These are phyloP conservation scores for Pachliopta kotzebuea DNA, from an alignment of 2,888 invertebrate species.

Conservation along the genomic window DNA sequence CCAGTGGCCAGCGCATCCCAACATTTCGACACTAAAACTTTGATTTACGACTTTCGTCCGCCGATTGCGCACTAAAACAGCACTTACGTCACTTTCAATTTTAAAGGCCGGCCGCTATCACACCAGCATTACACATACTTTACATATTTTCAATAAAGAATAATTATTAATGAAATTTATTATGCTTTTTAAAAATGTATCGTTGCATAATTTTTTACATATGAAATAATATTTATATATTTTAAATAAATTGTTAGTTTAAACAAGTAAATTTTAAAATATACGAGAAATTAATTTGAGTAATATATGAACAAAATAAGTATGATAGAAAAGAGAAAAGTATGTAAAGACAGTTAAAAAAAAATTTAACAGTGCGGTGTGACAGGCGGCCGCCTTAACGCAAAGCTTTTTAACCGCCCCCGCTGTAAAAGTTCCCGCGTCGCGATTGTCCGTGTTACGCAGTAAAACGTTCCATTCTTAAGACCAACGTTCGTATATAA, in stretches of 20 bases:
- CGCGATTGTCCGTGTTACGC: constrained; percentile 77
- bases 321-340: not conserved
- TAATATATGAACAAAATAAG: not conserved
- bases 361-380: constrained; percentile 43
- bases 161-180: no score
- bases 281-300: not conserved
- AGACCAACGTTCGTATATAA: constrained; percentile 61
- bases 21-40: constrained; percentile 80
- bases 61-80: constrained; percentile 79
- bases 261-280: not conserved
- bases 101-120: constrained; percentile 64
- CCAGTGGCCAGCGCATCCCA: constrained; percentile 77
- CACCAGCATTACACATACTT: constrained; percentile 43
- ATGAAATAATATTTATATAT: no score
- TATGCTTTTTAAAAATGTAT: no score
- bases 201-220: no score
- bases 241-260: no score
- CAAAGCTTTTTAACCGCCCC: constrained; percentile 73
- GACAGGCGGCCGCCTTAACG: constrained; percentile 50
- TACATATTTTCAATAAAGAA: no score
- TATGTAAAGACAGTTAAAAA: not conserved
- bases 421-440: constrained; percentile 70
- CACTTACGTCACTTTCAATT: constrained; percentile 81
- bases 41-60: constrained; percentile 76
- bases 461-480: constrained; percentile 69